Conservation (phyloP, 2,113 vertebrate genomes). For the Mastomys natalensis region DNA sequence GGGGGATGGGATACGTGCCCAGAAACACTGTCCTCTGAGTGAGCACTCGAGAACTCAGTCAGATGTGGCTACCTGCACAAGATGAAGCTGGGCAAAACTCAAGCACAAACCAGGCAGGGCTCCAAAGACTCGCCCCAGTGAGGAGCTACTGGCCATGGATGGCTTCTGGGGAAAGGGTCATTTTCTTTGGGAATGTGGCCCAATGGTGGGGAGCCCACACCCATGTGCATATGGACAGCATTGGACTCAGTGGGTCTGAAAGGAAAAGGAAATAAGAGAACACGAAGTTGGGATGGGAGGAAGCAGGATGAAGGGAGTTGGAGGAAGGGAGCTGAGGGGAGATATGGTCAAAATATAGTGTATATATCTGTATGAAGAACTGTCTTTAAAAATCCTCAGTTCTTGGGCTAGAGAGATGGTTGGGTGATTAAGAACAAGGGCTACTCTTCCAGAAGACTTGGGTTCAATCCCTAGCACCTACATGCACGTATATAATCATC, state of each 20-base stretch:
- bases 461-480: not conserved
- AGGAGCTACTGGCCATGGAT: not conserved
- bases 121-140: not conserved
- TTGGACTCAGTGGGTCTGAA: not conserved
- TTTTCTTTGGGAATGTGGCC: not conserved
- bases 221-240: too few species aligned
- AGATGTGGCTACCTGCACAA: too few species aligned
- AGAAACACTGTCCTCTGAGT: not conserved
- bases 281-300: not conserved
- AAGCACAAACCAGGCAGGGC: not conserved
- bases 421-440: not conserved
- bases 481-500: not conserved
- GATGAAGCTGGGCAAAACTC: too few species aligned
- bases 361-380: not conserved
- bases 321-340: not conserved
- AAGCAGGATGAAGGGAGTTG: too few species aligned
- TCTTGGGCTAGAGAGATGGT: not conserved
- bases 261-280: too few species aligned
- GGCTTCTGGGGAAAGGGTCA: not conserved
- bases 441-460: not conserved
- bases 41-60: not conserved
- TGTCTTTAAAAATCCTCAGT: not conserved
- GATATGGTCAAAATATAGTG: not conserved
- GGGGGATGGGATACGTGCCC: fast-evolving
- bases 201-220: not conserved